Percentiles rank a stretch among this genome's conserved stretches.
Evolutionary conservation across 2,797 vertebrate genomes (phyloP).

Genomic region (Enteromius afrohamiltoni): DNA sequence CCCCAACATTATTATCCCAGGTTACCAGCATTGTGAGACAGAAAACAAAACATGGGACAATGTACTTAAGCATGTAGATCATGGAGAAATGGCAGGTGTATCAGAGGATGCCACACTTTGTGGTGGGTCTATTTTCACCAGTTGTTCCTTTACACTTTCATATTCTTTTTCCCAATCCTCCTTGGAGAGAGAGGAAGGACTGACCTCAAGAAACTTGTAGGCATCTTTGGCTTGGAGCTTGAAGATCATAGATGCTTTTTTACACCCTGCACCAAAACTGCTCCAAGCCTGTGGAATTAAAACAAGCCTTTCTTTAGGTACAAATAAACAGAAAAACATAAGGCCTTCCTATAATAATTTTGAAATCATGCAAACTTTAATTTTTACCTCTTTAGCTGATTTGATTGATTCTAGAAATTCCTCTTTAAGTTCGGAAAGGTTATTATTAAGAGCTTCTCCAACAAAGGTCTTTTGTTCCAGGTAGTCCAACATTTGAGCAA

Average conservation of each 20-base stretch:
- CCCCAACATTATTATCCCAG: neutral
- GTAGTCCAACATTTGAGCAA: neutral
- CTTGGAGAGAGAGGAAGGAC: conserved; percentile 19
- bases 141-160: neutral
- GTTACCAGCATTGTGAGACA: neutral
- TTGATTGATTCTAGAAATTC: neutral
- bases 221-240: conserved; percentile 26
- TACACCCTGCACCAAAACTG: neutral
- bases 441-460: neutral
- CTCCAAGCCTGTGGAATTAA: conserved; percentile 26
- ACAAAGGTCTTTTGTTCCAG: conserved; percentile 12
- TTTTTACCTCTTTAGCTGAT: neutral
- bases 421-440: neutral
- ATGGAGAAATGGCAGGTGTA: neutral
- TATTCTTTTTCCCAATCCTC: conserved; percentile 14
- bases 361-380: too few species aligned
- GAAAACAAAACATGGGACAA: neutral
- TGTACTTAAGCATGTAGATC: neutral
- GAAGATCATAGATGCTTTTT: neutral
- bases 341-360: neutral
- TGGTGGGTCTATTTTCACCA: neutral
- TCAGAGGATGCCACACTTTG: neutral
- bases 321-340: neutral
- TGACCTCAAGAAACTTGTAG: conserved; percentile 40
- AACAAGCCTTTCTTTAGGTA: neutral